These are phyloP conservation scores for Tiliacea aurago DNA, from an alignment of 2,888 invertebrate genomes.

Conservation along the genomic window DNA sequence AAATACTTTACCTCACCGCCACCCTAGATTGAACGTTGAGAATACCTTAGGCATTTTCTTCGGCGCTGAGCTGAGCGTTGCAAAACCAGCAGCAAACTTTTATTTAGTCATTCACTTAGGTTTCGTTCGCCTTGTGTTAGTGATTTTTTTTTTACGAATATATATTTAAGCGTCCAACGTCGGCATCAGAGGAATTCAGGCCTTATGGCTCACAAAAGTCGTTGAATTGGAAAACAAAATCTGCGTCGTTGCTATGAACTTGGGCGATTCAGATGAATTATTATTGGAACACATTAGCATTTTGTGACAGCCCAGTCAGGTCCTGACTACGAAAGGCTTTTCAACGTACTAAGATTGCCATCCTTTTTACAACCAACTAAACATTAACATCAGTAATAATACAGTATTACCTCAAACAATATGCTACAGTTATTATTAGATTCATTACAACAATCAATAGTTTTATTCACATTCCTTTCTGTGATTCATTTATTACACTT, in stretches of 20 bases:
- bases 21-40: no score
- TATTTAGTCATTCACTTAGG: not conserved
- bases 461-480: conserved; percentile 18
- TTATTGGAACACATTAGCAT: not conserved
- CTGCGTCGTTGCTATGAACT: not conserved
- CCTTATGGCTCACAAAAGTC: not conserved
- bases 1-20: no score
- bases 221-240: not conserved
- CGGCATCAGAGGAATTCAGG: not conserved
- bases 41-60: not conserved
- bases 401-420: conserved; percentile 9
- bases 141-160: not conserved
- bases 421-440: not conserved
- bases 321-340: not conserved
- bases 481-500: conserved; percentile 31
- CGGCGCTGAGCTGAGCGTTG: not conserved
- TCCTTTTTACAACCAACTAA: no score
- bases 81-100: not conserved
- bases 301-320: not conserved
- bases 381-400: not conserved
- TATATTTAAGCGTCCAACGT: not conserved
- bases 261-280: not conserved
- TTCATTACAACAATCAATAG: not conserved
- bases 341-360: not conserved
- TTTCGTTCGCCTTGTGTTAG: not conserved